phyloP scores from a whole-genome alignment of 2,888 invertebrate genomes.

The Strigamia maritima region DNA sequence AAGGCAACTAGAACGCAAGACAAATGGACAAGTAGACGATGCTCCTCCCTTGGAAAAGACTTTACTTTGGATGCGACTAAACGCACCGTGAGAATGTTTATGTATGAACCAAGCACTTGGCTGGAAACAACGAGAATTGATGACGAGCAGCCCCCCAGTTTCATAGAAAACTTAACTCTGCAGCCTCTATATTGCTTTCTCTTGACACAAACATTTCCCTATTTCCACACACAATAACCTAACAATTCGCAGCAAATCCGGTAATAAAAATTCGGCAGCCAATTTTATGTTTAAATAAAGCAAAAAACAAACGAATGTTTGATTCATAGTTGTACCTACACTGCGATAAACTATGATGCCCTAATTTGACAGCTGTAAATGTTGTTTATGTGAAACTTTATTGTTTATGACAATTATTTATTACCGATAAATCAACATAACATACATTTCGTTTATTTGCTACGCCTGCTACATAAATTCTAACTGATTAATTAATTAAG shows the following conservation, averaged over 20 bases:
- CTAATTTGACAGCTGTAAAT: background rate
- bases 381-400: background rate
- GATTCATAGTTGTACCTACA: background rate
- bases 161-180: background rate
- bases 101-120: conserved; percentile 25
- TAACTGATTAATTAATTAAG: background rate
- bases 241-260: conserved; percentile 1
- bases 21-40: conserved; percentile 27
- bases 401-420: background rate
- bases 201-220: conserved; percentile 12
- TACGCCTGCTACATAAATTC: background rate
- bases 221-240: conserved; percentile 5
- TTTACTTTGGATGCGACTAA: conserved; percentile 32
- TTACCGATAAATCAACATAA: background rate
- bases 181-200: background rate
- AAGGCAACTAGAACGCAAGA: conserved; percentile 1
- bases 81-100: conserved; percentile 34
- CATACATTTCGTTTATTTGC: background rate
- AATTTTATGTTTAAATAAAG: background rate
- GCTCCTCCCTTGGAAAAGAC: conserved; percentile 2
- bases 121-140: conserved; percentile 32
- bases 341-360: background rate
- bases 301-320: background rate
- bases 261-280: background rate
- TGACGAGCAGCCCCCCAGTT: background rate